These are phyloP conservation scores for Agelas oroides DNA, from an alignment of 37 sponge, comb jelly and placozoan genomes.

Conservation along the genomic window DNA sequence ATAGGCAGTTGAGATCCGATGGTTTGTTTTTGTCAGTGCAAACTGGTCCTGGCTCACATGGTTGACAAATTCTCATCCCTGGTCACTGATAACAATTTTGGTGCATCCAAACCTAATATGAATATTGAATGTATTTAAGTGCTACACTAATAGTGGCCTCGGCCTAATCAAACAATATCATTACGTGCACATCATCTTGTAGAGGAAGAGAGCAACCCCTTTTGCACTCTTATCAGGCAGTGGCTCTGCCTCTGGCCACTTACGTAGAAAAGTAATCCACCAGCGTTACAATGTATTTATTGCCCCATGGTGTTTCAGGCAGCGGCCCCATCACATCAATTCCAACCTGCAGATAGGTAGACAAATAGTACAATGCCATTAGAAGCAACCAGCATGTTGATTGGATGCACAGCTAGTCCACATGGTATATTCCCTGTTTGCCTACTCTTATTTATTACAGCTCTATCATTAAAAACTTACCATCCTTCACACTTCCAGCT, in stretches of 20 bases:
- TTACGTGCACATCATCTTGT: conserved; percentile 44
- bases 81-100: conserved; percentile 22
- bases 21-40: conserved; percentile 25
- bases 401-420: conserved; percentile 20
- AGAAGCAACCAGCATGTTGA: background rate
- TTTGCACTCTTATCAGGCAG: conserved; percentile 25
- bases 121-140: no score
- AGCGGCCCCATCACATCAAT: no score
- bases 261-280: conserved; percentile 59
- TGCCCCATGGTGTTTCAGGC: no score
- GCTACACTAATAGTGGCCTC: no score
- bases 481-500: conserved; percentile 35
- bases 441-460: no score
- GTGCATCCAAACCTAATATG: conserved; percentile 16
- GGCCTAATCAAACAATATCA: no score
- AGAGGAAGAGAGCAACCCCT: conserved; percentile 38
- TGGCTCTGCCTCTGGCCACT: conserved; percentile 59
- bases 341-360: no score
- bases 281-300: conserved; percentile 43
- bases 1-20: conserved; percentile 44
- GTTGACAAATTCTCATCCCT: conserved; percentile 49
- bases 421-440: no score
- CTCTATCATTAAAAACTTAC: background rate
- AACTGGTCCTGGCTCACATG: conserved; percentile 21
- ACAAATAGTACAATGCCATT: background rate